Evolutionary conservation across 2,113 vertebrate genomes (phyloP), one percentile per base, ranked within the genome.

Genomic region (Genyomyrus donnyi): DNA sequence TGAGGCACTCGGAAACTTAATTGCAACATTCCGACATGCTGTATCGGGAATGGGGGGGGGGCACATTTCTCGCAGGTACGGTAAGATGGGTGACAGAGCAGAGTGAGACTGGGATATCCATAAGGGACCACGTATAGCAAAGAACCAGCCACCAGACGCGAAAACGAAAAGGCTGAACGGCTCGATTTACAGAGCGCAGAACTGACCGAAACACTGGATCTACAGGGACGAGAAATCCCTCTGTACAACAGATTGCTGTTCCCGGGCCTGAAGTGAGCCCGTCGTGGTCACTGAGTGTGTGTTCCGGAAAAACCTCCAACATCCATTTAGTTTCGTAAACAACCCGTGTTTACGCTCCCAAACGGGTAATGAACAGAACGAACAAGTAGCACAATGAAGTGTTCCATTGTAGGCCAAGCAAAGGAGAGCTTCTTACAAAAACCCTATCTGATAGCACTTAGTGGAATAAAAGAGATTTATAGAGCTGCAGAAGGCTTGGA

Each of bases 21-120:
- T 31, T 83, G 77, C 17, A 83, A 7, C 7, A 21, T 83, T 83
- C 77, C 35, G 10, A 45, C 77, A 45, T 45, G 31, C 35, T 19
- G 15, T 21, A 83, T 42, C 31, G 0, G 74, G 19, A 80, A 99
- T 94, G 98, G 98, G 98, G 39, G 39, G 98, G 98, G 95, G 98
- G 98, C 77, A 0, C 17, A 39, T 21, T 46, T 84, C 39, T 19
- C 7, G 1, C 45, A 85, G 83, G 45, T 46, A 9, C 1, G 42
- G 45, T 85, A 46, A 85, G 45, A 52, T 24, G 35, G 24, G 31
- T 87, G 50, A 87, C 52, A 13, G 50, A 56, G 50, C n/a, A 39
- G 31, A 24, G 35, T 1, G 19, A 45, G 50, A 89, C 46, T 70
- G 86, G 88, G 87, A 53, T 85, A 74, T 53, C 70, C 84, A 89